Evolutionary conservation across 2,888 invertebrate genomes (phyloP).

Genomic region (Celastrina argiolus): DNA sequence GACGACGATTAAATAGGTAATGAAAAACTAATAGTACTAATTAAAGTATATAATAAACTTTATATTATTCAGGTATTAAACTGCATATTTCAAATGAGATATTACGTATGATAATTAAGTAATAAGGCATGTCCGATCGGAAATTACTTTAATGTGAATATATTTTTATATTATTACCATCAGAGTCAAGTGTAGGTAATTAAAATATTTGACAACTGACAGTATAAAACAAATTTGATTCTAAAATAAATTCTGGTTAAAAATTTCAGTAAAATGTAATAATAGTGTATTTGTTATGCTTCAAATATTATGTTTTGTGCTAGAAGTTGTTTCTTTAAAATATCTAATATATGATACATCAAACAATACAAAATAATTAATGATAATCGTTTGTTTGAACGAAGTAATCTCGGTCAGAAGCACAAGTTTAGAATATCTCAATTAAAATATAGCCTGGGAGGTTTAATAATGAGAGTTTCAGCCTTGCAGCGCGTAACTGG

Average conservation of each 20-base stretch:
- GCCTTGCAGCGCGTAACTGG: constrained; percentile 68
- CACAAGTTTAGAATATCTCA: constrained; percentile 67
- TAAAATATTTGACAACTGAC: not conserved
- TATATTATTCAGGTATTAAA: not conserved
- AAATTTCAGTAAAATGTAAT: too few species aligned
- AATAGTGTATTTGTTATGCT: too few species aligned
- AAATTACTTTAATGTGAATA: not conserved
- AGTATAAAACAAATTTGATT: too few species aligned
- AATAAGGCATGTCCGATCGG: not conserved
- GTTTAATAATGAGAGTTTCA: constrained; percentile 65
- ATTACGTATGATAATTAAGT: constrained; percentile 1
- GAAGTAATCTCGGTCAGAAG: constrained; percentile 26
- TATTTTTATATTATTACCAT: not conserved
- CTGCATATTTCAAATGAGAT: not conserved
- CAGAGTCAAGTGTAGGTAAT: not conserved
- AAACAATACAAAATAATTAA: not conserved
- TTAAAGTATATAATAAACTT: not conserved
- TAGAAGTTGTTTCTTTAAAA: too few species aligned
- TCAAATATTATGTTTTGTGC: too few species aligned
- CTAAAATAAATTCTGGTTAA: not conserved
- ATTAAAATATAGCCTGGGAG: constrained; percentile 75
- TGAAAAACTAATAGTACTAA: constrained; percentile 2
- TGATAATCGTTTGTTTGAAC: constrained; percentile 11
- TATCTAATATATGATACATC: too few species aligned
- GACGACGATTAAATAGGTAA: not conserved